Evolutionary conservation across 35 echinoderm and acorn worm genomes (phyloP), one percentile per base, ranked within the genome.

Genomic region (Apostichopus japonicus): DNA sequence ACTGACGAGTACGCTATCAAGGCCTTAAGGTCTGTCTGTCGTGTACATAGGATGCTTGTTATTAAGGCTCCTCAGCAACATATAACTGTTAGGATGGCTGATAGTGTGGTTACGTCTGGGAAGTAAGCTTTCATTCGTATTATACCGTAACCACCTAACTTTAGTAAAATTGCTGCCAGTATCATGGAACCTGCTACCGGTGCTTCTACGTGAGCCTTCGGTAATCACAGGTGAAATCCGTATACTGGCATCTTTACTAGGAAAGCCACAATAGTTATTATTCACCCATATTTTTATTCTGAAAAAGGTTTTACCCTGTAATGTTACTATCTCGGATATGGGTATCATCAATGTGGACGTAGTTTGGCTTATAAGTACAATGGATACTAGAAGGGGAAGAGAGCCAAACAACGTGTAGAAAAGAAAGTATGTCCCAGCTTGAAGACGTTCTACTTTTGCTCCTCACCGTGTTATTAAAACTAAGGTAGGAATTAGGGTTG

Each of bases 1-100:
- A 95, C 94, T 23, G 94, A 95, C 1, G 94, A 95, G 52, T 95
- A 95, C 0, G 94, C 94, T 77, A 95, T 95, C 79, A 95, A 23
- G 16, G 94, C 90, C 94, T 95, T 95, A 5, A 95, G 44, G 76
- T 95, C 94, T 24, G 90, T 95, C 62, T 95, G 94, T 5, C 90
- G 90, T 27, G 92, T 21, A n/a, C 94, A 95, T 53, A 95, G 71
- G 2, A 95, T 87, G 1, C 91, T 92, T 1, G 91, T 95, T 67
- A 92, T 82, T 93, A 93, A 44, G 8, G 91, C 75, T 6, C 94
- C 94, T 86, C 92, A 96, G 2, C 75, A 54, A 55, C 94, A 96
- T 19, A 96, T 93, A 0, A 61, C 44, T 9, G 84, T 86, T 16
- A 93, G 10, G 0, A 54, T 14, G 5, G 11, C 58, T n/a, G 14